Conservation (phyloP, 2,888 invertebrate genomes). For the Caenorhabditis macrosperma region DNA sequence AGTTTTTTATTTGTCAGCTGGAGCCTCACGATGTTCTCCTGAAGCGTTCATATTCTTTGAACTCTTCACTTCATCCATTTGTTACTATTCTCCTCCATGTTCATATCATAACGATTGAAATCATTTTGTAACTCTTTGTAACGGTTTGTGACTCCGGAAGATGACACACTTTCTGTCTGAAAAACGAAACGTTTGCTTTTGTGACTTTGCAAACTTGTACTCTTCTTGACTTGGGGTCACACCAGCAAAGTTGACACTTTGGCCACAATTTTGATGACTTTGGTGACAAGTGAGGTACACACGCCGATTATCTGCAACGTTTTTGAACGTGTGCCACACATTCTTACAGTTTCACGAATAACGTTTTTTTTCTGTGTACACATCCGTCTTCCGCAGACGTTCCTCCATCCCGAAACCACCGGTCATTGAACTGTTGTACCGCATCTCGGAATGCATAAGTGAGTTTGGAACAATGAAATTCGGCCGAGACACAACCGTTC, state of each 20-base stretch:
- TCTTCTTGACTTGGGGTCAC: neutral
- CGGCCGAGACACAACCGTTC: slow-evolving; percentile 1
- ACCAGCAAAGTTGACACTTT: neutral
- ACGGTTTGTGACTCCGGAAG: no score
- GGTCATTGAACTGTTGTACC: neutral
- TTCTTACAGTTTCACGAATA: no score
- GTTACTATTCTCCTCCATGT: neutral
- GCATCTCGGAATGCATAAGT: neutral
- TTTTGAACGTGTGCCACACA: no score
- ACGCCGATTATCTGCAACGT: no score
- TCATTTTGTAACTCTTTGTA: no score
- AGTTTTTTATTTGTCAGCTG: no score
- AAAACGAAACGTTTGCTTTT: neutral
- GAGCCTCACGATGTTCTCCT: no score
- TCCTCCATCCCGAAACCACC: neutral
- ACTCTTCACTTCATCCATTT: neutral
- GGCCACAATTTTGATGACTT: neutral
- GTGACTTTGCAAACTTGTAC: neutral
- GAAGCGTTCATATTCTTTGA: neutral
- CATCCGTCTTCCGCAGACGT: no score
- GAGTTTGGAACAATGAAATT: slow-evolving; percentile 2
- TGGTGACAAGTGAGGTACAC: neutral
- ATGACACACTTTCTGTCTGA: no score
- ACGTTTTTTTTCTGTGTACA: no score
- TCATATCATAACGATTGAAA: no score